phyloP scores from a whole-genome alignment of 1,140 invertebrate species.

The Diplogasteroides magnus region DNA sequence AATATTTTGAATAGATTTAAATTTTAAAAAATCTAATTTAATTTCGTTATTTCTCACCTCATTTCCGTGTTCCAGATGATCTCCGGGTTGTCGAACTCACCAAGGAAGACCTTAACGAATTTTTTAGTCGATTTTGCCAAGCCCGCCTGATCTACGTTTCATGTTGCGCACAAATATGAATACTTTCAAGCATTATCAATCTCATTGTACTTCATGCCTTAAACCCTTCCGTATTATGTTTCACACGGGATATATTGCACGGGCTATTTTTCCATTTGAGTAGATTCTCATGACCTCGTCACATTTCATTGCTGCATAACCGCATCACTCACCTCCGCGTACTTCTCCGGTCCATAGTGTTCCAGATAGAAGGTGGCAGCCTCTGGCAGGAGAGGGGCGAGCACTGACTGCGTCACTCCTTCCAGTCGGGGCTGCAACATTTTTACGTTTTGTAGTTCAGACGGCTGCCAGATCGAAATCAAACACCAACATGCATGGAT shows the following conservation, averaged over 20 bases:
- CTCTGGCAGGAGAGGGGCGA: constrained; percentile 89
- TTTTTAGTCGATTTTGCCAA: not conserved
- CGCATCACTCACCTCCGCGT: constrained; percentile 85
- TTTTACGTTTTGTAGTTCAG: constrained; percentile 35
- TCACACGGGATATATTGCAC: no score
- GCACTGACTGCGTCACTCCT: constrained; percentile 60
- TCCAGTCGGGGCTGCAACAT: constrained; percentile 56
- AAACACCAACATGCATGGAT: no score
- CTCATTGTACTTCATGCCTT: no score
- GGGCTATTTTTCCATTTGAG: no score
- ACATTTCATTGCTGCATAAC: no score
- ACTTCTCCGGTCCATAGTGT: constrained; percentile 95
- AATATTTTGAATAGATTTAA: no score
- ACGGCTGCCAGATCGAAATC: no score
- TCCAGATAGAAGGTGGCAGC: constrained; percentile 98
- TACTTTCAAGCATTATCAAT: not conserved
- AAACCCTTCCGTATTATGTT: no score
- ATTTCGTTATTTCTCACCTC: constrained; percentile 59
- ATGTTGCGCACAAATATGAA: not conserved
- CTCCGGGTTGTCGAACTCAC: constrained; percentile 98
- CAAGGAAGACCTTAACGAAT: constrained; percentile 73
- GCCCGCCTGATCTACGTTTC: not conserved
- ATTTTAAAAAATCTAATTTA: not conserved
- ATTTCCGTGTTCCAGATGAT: constrained; percentile 72
- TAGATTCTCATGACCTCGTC: no score